phyloP scores from a whole-genome alignment of 2,113 vertebrate genomes.

The Benitochromis conjunctus region DNA sequence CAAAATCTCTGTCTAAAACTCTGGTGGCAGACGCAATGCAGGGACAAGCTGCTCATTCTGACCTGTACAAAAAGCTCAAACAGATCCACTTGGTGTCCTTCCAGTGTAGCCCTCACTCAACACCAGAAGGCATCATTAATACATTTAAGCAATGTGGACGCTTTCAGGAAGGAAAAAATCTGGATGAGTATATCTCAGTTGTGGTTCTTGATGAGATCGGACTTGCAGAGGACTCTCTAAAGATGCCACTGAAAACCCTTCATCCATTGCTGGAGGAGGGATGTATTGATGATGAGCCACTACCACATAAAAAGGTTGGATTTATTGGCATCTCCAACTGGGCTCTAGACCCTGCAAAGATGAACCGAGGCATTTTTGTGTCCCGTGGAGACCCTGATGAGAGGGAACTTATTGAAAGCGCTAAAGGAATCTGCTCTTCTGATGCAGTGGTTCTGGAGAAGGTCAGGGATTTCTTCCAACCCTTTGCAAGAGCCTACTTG shows the following conservation, averaged over 20 bases:
- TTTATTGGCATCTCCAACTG: slow-evolving; percentile 98
- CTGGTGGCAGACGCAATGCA: slow-evolving; percentile 96
- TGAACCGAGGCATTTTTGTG: slow-evolving; percentile 97
- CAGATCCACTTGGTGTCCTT: slow-evolving; percentile 94
- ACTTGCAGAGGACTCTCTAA: slow-evolving; percentile 92
- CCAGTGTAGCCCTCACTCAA: slow-evolving; percentile 97
- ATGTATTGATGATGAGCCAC: slow-evolving; percentile 88
- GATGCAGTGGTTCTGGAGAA: slow-evolving; percentile 77
- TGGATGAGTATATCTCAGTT: slow-evolving; percentile 88
- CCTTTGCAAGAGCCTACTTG: slow-evolving; percentile 85
- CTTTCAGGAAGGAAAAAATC: slow-evolving; percentile 93
- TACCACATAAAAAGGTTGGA: slow-evolving; percentile 91
- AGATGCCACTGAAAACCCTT: slow-evolving; percentile 94
- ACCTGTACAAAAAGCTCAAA: slow-evolving; percentile 86
- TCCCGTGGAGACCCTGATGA: slow-evolving; percentile 84
- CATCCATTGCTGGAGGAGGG: slow-evolving; percentile 94
- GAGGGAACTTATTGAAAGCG: slow-evolving; percentile 84
- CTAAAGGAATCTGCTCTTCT: slow-evolving; percentile 87
- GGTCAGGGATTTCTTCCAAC: slow-evolving; percentile 76
- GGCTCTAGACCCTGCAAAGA: slow-evolving; percentile 97
- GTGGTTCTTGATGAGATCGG: slow-evolving; percentile 97
- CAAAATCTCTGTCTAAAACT: slow-evolving; percentile 96
- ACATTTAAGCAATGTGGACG: slow-evolving; percentile 94
- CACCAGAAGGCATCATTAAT: slow-evolving; percentile 92
- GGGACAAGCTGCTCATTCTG: slow-evolving; percentile 84